These are phyloP conservation scores for Plemyria rubiginata DNA, from an alignment of 2,888 invertebrate genomes.

Conservation along the genomic window DNA sequence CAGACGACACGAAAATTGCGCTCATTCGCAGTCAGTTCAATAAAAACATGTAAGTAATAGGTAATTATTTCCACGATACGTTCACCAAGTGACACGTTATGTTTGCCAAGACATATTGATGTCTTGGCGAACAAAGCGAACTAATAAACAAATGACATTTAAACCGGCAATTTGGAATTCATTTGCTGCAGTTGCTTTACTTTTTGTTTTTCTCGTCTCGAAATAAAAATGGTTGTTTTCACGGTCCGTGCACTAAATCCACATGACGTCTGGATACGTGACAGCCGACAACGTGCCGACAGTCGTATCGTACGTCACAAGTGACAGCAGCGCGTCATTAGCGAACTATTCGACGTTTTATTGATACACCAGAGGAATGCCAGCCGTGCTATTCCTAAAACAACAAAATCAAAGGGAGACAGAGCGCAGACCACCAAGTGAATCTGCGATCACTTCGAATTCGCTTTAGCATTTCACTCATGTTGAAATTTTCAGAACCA, in stretches of 20 bases:
- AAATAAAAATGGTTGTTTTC: slow-evolving; percentile 16
- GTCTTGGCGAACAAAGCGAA: slow-evolving; percentile 9
- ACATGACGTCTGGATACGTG: slow-evolving; percentile 15
- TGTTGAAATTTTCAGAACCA: too few relatives aligned
- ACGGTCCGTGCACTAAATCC: slow-evolving; percentile 27
- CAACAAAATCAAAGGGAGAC: too few relatives aligned
- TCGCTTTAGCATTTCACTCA: too few relatives aligned
- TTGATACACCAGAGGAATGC: slow-evolving; percentile 13
- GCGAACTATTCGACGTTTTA: slow-evolving; percentile 7
- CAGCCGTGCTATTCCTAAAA: too few relatives aligned
- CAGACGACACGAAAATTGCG: too few relatives aligned
- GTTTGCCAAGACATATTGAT: background rate
- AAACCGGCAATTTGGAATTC: slow-evolving; percentile 9
- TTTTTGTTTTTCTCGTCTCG: slow-evolving; percentile 11
- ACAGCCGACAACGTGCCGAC: slow-evolving; percentile 23
- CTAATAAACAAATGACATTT: slow-evolving; percentile 16
- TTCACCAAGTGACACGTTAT: background rate
- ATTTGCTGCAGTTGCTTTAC: slow-evolving; percentile 1
- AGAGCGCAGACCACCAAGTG: too few relatives aligned
- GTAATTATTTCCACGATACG: slow-evolving; percentile 4
- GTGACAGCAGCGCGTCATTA: slow-evolving; percentile 30
- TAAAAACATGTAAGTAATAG: slow-evolving; percentile 2
- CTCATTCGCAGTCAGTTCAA: background rate
- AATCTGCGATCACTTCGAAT: too few relatives aligned
- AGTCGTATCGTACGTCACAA: slow-evolving; percentile 25